These are phyloP conservation scores for Cyrtodaria siliqua DNA, from an alignment of 2,888 invertebrate species.

Conservation along the genomic window DNA sequence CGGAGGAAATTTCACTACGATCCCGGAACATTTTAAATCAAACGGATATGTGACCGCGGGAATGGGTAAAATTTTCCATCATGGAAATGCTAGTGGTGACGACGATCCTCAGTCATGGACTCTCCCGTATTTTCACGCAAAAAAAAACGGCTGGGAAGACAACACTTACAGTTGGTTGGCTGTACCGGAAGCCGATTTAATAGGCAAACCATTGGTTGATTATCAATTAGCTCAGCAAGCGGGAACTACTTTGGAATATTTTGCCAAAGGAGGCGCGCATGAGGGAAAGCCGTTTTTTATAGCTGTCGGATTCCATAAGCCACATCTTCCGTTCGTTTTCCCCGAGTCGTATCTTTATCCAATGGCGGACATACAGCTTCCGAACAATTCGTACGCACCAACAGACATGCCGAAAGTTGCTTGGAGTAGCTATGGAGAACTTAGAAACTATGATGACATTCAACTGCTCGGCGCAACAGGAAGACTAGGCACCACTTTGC, in stretches of 20 bases:
- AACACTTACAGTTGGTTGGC: conserved; percentile 64
- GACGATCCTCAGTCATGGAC: conserved; percentile 75
- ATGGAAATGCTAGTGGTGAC: conserved; percentile 32
- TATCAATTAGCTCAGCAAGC: conserved; percentile 91
- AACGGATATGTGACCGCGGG: conserved; percentile 60
- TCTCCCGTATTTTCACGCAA: conserved; percentile 61
- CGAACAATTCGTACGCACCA: conserved; percentile 70
- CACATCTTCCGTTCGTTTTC: conserved; percentile 95
- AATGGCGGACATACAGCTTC: conserved; percentile 50
- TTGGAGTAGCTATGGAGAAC: conserved; percentile 68
- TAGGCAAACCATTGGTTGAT: conserved; percentile 91
- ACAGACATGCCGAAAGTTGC: conserved; percentile 69
- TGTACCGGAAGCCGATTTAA: conserved; percentile 48
- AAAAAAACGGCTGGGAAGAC: conserved; percentile 20
- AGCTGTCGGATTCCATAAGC: conserved; percentile 95
- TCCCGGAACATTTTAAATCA: conserved; percentile 66
- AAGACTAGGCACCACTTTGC: conserved; percentile 70
- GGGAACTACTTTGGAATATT: conserved; percentile 86
- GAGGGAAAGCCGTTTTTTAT: conserved; percentile 90
- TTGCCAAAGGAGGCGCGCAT: conserved; percentile 39
- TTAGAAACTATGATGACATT: conserved; percentile 66
- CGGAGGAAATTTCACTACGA: conserved; percentile 68
- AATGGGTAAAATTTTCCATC: conserved; percentile 69
- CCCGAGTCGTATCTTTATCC: conserved; percentile 90
- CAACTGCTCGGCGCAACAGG: conserved; percentile 60